These are phyloP conservation scores for Euborellia annulipes DNA, from an alignment of 1,140 invertebrate genomes.

Conservation along the genomic window DNA sequence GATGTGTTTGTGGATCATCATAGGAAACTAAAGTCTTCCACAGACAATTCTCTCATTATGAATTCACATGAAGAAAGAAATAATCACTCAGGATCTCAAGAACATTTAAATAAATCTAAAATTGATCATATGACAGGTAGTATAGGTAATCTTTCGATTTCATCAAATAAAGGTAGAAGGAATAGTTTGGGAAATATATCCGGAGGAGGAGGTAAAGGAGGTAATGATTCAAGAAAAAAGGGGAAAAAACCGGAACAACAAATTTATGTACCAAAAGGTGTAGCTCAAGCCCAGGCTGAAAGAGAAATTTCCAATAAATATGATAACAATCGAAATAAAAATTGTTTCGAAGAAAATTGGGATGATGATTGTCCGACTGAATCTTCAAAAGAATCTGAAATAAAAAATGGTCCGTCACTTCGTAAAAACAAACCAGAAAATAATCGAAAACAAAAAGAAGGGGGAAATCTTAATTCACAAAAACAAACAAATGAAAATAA, in stretches of 20 bases:
- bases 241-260: conserved; percentile 37
- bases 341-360: conserved; percentile 7
- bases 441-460: conserved; percentile 26
- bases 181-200: conserved; percentile 21
- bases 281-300: conserved; percentile 32
- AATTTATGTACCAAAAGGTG: conserved; percentile 35
- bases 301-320: conserved; percentile 19
- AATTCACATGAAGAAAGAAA: conserved; percentile 7
- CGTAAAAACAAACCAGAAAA: conserved; percentile 21
- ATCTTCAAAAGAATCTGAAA: conserved; percentile 18
- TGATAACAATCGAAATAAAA: conserved; percentile 6
- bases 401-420: conserved; percentile 13
- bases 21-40: conserved; percentile 11
- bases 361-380: not conserved
- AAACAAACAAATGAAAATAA: conserved; percentile 25
- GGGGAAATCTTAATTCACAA: conserved; percentile 24
- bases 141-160: conserved; percentile 23
- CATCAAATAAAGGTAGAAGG: conserved; percentile 15
- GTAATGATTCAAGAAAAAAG: conserved; percentile 25
- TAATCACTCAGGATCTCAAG: conserved; percentile 6
- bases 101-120: conserved; percentile 15
- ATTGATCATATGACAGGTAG: conserved; percentile 22
- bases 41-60: conserved; percentile 6
- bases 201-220: conserved; percentile 13
- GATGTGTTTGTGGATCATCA: conserved; percentile 25